Evolutionary conservation across 2,888 invertebrate species (phyloP).

Genomic region (Trachelus stipa): DNA sequence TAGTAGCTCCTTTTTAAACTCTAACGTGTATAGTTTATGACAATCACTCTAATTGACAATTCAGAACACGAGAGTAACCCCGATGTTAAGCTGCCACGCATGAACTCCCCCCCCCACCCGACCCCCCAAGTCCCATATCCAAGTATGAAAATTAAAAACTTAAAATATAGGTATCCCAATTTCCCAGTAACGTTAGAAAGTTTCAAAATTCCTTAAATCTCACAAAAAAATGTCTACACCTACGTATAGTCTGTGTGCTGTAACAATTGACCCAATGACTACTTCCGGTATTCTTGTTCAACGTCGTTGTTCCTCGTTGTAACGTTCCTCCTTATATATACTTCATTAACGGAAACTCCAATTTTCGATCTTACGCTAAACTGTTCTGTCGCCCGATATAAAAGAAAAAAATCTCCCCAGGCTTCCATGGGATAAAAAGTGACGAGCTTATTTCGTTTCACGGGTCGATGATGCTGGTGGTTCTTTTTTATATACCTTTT

Average conservation of each 20-base stretch:
- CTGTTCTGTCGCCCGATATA: background rate
- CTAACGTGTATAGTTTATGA: conserved; percentile 60
- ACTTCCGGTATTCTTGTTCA: background rate
- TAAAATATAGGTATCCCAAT: background rate
- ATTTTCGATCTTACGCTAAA: background rate
- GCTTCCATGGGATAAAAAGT: conserved; percentile 2
- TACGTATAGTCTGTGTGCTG: background rate
- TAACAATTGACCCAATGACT: background rate
- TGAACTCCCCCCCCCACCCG: conserved; percentile 26
- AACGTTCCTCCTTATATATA: background rate
- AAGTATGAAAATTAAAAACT: background rate
- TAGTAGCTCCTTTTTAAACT: conserved; percentile 52
- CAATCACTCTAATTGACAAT: conserved; percentile 62
- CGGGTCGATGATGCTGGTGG: background rate
- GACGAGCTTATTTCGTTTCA: conserved; percentile 7
- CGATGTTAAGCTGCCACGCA: conserved; percentile 52
- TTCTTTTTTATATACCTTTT: conserved; percentile 15
- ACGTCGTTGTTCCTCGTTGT: background rate
- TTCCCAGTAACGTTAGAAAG: background rate
- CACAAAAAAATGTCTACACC: background rate
- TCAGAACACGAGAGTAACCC: conserved; percentile 40
- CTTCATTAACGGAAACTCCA: background rate
- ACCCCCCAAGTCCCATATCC: conserved; percentile 13
- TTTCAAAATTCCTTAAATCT: background rate
- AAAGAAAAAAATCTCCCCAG: background rate